These are phyloP conservation scores for Watsonalla cultraria DNA, from an alignment of 2,888 invertebrate genomes.

Conservation along the genomic window DNA sequence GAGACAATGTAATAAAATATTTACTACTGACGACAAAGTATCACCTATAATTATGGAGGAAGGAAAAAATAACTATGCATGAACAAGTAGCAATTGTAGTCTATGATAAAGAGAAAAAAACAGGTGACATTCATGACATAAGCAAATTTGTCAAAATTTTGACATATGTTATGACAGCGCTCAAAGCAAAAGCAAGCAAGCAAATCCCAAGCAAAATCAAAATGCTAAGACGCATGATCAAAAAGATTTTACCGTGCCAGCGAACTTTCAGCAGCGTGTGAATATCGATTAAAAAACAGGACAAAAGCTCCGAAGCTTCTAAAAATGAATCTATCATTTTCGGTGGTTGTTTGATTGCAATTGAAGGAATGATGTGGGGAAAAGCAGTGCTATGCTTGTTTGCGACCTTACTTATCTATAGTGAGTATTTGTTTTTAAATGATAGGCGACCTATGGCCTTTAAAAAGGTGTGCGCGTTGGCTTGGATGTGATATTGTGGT, in stretches of 20 bases:
- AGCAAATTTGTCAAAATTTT: too few species aligned
- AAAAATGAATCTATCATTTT: constrained; percentile 49
- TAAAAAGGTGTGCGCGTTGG: constrained; percentile 13
- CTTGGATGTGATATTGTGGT: constrained; percentile 10
- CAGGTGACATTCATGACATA: too few species aligned
- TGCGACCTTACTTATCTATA: constrained; percentile 53
- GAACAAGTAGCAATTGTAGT: too few species aligned
- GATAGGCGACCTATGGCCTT: constrained; percentile 29
- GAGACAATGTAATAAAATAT: too few species aligned
- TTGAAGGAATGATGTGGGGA: constrained; percentile 42
- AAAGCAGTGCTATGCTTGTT: constrained; percentile 54
- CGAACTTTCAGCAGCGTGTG: constrained; percentile 43
- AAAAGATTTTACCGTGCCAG: constrained; percentile 51
- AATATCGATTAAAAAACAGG: constrained; percentile 69
- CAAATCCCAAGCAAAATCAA: constrained; percentile 27
- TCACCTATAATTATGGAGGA: too few species aligned
- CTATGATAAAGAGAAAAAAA: too few species aligned
- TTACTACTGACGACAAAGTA: too few species aligned
- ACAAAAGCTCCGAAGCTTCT: constrained; percentile 40
- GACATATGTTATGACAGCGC: too few species aligned
- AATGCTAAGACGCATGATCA: constrained; percentile 69
- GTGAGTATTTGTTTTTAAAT: constrained; percentile 41
- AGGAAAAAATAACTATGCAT: too few species aligned
- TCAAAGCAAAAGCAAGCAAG: too few species aligned
- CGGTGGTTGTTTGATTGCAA: constrained; percentile 31